These are phyloP conservation scores for Drosophila kuntzei DNA, from an alignment of 2,888 invertebrate genomes.

Conservation along the genomic window DNA sequence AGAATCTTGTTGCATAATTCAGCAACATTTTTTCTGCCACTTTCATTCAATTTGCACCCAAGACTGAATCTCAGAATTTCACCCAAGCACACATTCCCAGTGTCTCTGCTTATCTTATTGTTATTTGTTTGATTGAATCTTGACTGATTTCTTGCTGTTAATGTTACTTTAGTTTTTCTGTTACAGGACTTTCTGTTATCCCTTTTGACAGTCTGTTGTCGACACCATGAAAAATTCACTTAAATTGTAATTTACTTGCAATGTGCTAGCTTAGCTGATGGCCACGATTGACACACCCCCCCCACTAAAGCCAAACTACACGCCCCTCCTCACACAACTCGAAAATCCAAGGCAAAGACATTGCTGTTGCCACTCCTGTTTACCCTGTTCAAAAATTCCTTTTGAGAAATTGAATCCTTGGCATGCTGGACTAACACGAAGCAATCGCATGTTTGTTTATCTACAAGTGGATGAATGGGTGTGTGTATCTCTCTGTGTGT, in stretches of 20 bases:
- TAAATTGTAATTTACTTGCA: slow-evolving; percentile 69
- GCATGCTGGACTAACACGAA: slow-evolving; percentile 64
- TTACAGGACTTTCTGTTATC: slow-evolving; percentile 22
- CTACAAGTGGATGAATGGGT: slow-evolving; percentile 37
- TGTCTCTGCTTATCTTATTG: neutral
- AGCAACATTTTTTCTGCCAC: slow-evolving; percentile 80
- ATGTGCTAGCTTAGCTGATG: slow-evolving; percentile 32
- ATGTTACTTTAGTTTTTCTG: slow-evolving; percentile 21
- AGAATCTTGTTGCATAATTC: slow-evolving; percentile 79
- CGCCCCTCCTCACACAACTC: neutral
- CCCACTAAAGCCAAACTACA: no score
- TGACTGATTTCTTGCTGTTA: slow-evolving; percentile 24
- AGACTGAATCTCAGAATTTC: neutral
- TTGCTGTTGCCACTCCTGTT: slow-evolving; percentile 19
- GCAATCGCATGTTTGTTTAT: slow-evolving; percentile 59
- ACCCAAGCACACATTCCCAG: neutral
- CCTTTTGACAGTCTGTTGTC: slow-evolving; percentile 35
- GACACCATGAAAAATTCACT: slow-evolving; percentile 60
- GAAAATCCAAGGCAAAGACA: slow-evolving; percentile 10
- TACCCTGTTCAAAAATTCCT: slow-evolving; percentile 67
- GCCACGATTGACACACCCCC: slow-evolving; percentile 27
- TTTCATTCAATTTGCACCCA: slow-evolving; percentile 82
- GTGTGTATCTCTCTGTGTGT: slow-evolving; percentile 28
- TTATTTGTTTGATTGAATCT: slow-evolving; percentile 15
- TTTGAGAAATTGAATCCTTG: slow-evolving; percentile 82